Evolutionary conservation across 2,113 vertebrate species (phyloP).

Genomic region (Prietella phreatophila): DNA sequence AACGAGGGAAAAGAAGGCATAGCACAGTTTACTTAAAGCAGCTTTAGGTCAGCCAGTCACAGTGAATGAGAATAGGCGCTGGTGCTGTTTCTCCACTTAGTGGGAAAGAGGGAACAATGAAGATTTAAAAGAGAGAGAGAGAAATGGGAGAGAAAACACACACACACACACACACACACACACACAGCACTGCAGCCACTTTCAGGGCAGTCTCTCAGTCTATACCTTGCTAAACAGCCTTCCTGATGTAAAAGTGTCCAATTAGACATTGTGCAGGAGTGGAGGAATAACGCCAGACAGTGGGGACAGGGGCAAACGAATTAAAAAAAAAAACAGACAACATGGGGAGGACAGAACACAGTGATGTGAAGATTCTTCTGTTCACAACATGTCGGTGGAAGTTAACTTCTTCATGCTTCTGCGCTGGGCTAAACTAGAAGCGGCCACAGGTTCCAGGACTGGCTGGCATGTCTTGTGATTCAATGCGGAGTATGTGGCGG

Average conservation of each 20-base stretch:
- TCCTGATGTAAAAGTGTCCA: conserved; percentile 33
- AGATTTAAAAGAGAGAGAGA: conserved; percentile 7
- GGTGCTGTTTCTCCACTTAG: conserved; percentile 64
- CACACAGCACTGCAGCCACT: conserved; percentile 47
- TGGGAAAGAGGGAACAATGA: conserved; percentile 17
- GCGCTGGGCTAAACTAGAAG: conserved; percentile 93
- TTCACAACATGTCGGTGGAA: conserved; percentile 90
- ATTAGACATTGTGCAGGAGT: conserved; percentile 6
- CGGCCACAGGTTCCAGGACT: conserved; percentile 91
- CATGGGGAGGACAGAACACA: conserved; percentile 26
- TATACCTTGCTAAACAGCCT: conserved; percentile 31
- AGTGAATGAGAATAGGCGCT: conserved; percentile 76
- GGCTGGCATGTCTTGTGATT: conserved; percentile 93
- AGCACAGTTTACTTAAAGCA: conserved; percentile 73
- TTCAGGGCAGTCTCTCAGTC: conserved; percentile 4
- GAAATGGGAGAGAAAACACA: conserved; percentile 47
- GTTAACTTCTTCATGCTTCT: conserved; percentile 97
- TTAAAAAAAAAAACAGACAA: conserved; percentile 36
- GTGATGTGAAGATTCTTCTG: conserved; percentile 61
- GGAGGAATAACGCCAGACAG: conserved; percentile 1
- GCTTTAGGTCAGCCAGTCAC: conserved; percentile 75
- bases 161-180: background rate
- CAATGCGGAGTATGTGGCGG: conserved; percentile 89
- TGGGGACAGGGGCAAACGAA: conserved; percentile 25
- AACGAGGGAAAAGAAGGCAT: conserved; percentile 31